Evolutionary conservation across 35 echinoderm and acorn worm genomes (phyloP).

Genomic region (Hemicentrotus pulcherrimus): DNA sequence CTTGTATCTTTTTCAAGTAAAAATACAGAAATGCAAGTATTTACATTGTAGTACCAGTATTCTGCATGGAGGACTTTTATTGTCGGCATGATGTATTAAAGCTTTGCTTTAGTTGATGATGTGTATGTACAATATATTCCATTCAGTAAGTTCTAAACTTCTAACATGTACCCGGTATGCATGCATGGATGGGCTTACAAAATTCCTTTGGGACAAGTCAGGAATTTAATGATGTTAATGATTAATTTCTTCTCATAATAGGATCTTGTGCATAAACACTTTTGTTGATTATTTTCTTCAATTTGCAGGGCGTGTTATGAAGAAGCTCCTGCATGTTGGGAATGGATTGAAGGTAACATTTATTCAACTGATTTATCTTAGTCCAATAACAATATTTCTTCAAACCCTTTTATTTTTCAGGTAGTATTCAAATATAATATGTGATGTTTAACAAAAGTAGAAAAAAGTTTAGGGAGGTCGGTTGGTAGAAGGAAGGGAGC

Average conservation of each 20-base stretch:
- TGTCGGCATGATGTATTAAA: too few species aligned
- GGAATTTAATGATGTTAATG: background rate
- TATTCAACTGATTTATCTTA: background rate
- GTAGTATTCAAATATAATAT: too few species aligned
- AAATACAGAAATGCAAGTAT: too few species aligned
- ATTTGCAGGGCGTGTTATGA: constrained; percentile 83
- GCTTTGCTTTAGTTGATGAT: too few species aligned
- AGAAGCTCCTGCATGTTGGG: constrained; percentile 99
- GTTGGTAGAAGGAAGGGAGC: too few species aligned
- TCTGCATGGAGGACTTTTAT: too few species aligned
- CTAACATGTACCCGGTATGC: background rate
- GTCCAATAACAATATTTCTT: too few species aligned
- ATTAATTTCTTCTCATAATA: constrained; percentile 25
- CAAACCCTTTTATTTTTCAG: too few species aligned
- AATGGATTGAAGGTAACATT: constrained; percentile 89
- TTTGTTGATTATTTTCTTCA: background rate
- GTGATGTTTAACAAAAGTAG: too few species aligned
- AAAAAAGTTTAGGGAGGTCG: too few species aligned
- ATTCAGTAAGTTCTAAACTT: background rate
- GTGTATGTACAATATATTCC: background rate
- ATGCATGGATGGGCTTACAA: background rate
- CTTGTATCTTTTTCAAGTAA: too few species aligned
- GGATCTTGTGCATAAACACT: background rate
- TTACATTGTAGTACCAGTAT: too few species aligned
- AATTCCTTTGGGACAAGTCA: background rate